Conservation (phyloP, 2,888 invertebrate genomes). For the Monochamus alternatus region DNA sequence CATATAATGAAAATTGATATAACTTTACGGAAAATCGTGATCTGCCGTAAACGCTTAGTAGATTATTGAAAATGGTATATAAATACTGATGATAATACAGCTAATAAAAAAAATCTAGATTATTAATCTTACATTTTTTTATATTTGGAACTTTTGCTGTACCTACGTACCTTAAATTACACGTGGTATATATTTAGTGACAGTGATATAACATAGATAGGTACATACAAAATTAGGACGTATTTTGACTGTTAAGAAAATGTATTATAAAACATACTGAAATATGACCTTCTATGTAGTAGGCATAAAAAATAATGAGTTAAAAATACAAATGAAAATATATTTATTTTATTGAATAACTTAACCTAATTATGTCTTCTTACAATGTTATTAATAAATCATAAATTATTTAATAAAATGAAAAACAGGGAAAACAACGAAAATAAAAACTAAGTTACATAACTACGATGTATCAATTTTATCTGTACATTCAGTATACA, state of each 20-base stretch:
- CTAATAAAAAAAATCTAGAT: too few relatives aligned
- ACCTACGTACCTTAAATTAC: too few relatives aligned
- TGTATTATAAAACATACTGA: background rate
- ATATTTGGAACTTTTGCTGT: background rate
- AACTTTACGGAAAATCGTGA: too few relatives aligned
- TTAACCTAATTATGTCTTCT: constrained; percentile 61
- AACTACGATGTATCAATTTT: constrained; percentile 49
- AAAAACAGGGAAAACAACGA: constrained; percentile 53
- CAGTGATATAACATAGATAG: too few relatives aligned
- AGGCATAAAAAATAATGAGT: constrained; percentile 25
- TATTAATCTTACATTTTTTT: too few relatives aligned
- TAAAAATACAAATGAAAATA: constrained; percentile 61
- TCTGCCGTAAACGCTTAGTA: too few relatives aligned
- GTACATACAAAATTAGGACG: too few relatives aligned
- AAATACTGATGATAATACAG: too few relatives aligned
- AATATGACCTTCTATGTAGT: background rate
- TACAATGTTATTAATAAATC: constrained; percentile 56
- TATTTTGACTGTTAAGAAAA: too few relatives aligned
- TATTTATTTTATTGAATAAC: constrained; percentile 62
- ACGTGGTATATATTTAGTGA: too few relatives aligned
- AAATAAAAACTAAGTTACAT: constrained; percentile 45
- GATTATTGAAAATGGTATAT: too few relatives aligned
- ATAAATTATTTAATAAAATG: constrained; percentile 56
- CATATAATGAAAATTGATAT: too few relatives aligned
- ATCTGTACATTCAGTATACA: constrained; percentile 58